Percentiles rank a stretch among this genome's conserved stretches.
phyloP scores from a whole-genome alignment of 2,888 invertebrate genomes.

The Brachycybe producta region DNA sequence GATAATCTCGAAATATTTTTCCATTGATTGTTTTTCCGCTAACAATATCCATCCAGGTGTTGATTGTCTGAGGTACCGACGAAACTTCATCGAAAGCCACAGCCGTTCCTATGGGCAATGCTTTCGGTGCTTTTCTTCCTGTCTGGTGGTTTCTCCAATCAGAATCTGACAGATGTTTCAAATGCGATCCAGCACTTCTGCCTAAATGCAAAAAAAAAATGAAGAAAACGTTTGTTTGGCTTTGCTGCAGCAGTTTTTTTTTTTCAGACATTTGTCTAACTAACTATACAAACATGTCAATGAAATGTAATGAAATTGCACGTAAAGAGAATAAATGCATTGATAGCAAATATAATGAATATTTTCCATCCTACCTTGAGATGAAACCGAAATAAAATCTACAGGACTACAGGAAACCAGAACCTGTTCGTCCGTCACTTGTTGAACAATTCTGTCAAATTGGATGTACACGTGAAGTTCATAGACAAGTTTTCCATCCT shows the following conservation, averaged over 20 bases:
- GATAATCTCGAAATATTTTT: constrained; percentile 21
- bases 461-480: constrained; percentile 55
- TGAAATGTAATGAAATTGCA: too few relatives aligned
- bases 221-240: too few relatives aligned
- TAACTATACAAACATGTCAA: too few relatives aligned
- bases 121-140: not conserved
- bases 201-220: too few relatives aligned
- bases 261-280: too few relatives aligned
- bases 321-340: too few relatives aligned
- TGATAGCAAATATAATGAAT: too few relatives aligned
- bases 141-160: constrained; percentile 2
- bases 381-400: constrained; percentile 1
- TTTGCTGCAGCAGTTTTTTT: too few relatives aligned
- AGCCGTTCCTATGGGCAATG: not conserved
- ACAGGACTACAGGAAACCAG: constrained; percentile 43
- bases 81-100: not conserved
- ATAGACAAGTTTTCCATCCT: constrained; percentile 42
- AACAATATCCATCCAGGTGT: constrained; percentile 26
- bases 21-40: constrained; percentile 24
- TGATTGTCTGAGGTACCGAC: not conserved
- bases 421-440: constrained; percentile 55
- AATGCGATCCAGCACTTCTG: too few relatives aligned
- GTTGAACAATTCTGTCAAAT: constrained; percentile 58
- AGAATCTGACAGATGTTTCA: not conserved
- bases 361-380: not conserved